Conservation (phyloP, 2,888 invertebrate genomes). For the Rotaria macrura region DNA sequence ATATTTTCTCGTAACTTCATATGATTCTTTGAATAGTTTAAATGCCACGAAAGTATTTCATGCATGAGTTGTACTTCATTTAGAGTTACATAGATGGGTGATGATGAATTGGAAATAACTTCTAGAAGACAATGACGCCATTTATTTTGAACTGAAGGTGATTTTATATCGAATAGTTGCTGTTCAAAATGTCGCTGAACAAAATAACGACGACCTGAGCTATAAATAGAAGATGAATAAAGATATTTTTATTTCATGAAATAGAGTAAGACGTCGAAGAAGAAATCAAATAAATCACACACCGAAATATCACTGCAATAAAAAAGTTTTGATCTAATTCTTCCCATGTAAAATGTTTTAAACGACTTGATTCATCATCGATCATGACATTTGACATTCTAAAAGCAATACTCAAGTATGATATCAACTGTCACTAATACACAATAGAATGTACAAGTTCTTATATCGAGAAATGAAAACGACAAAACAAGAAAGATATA, state of each 20-base stretch:
- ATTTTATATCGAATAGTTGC: background rate
- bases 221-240: background rate
- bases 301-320: background rate
- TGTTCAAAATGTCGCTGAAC: constrained; percentile 10
- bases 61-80: background rate
- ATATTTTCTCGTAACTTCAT: background rate
- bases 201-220: background rate
- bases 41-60: background rate
- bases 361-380: background rate
- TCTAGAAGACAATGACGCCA: background rate
- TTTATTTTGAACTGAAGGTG: background rate
- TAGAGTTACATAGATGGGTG: background rate
- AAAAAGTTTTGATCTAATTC: background rate
- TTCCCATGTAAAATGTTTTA: background rate
- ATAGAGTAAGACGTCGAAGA: background rate
- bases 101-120: background rate
- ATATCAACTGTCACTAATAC: background rate
- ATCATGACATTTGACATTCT: background rate
- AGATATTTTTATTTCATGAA: too few relatives aligned
- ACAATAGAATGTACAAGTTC: background rate
- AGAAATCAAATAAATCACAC: background rate
- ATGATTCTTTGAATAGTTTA: background rate
- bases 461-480: background rate
- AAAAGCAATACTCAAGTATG: background rate
- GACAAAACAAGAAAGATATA: background rate